A percentile compares a stretch with the other conserved stretches of the same genome.
Conservation (phyloP, 1,140 invertebrate species). For the Mizuhopecten yessoensis region DNA sequence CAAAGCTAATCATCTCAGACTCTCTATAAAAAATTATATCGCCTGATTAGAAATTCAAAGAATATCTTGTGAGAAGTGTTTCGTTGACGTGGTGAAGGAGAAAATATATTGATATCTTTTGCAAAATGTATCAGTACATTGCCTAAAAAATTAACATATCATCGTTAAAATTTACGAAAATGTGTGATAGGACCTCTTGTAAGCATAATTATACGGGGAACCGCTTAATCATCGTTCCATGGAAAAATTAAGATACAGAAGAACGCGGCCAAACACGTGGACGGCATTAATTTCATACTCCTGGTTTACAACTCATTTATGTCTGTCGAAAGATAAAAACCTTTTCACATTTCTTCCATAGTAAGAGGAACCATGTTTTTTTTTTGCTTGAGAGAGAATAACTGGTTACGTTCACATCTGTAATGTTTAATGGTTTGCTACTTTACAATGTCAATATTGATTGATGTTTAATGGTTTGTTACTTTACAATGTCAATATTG, state of each 20-base stretch:
- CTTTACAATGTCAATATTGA: background rate
- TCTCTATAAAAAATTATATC: background rate
- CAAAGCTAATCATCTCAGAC: background rate
- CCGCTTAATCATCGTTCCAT: background rate
- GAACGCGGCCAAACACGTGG: background rate
- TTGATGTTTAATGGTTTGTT: no score
- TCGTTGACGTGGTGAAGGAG: background rate
- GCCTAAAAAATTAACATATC: background rate
- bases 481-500: no score
- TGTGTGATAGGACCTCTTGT: background rate
- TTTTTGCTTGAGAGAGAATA: no score
- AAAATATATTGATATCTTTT: background rate
- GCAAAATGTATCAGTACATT: background rate
- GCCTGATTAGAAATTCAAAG: conserved; percentile 2
- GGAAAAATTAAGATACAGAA: background rate
- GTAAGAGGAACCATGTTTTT: background rate
- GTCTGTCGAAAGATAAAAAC: background rate
- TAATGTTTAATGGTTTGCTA: background rate
- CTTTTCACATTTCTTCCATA: background rate
- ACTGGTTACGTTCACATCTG: background rate
- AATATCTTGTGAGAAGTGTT: background rate
- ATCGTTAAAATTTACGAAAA: background rate
- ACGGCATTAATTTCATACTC: background rate
- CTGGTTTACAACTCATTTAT: background rate
- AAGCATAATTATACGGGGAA: background rate